These are phyloP conservation scores for Myathropa florea DNA, from an alignment of 2,888 invertebrate genomes.

Conservation along the genomic window DNA sequence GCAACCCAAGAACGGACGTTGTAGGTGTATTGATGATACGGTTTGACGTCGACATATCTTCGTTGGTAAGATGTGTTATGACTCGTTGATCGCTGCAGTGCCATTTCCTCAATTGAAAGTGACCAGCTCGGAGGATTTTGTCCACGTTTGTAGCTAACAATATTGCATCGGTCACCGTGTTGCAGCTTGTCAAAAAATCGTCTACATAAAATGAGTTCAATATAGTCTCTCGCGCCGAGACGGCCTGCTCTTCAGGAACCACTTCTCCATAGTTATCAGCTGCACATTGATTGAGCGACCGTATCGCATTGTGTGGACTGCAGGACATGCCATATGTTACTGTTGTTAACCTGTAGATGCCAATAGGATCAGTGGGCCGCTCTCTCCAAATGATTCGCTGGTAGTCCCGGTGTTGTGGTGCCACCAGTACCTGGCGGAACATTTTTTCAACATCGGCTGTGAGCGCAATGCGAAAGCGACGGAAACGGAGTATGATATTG, in stretches of 20 bases:
- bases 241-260: not conserved
- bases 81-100: too few relatives aligned
- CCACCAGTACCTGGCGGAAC: not conserved
- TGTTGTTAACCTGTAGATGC: conserved; percentile 5
- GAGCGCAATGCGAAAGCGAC: not conserved
- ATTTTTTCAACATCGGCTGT: too few relatives aligned
- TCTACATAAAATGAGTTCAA: conserved; percentile 21
- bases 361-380: not conserved
- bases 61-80: too few relatives aligned
- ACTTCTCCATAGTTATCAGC: not conserved
- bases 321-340: conserved; percentile 19
- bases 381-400: conserved; percentile 2
- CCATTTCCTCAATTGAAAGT: too few relatives aligned
- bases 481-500: conserved; percentile 15
- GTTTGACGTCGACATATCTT: too few relatives aligned
- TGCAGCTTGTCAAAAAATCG: conserved; percentile 6
- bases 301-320: conserved; percentile 8
- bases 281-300: conserved; percentile 2
- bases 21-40: too few relatives aligned
- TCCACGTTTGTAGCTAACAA: not conserved
- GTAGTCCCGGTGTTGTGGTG: not conserved
- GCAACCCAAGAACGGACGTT: too few relatives aligned
- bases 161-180: not conserved
- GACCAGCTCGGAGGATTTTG: too few relatives aligned
- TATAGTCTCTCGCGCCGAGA: not conserved